These are phyloP conservation scores for Aegithalos caudatus DNA, from an alignment of 2,113 vertebrate genomes.

Conservation along the genomic window DNA sequence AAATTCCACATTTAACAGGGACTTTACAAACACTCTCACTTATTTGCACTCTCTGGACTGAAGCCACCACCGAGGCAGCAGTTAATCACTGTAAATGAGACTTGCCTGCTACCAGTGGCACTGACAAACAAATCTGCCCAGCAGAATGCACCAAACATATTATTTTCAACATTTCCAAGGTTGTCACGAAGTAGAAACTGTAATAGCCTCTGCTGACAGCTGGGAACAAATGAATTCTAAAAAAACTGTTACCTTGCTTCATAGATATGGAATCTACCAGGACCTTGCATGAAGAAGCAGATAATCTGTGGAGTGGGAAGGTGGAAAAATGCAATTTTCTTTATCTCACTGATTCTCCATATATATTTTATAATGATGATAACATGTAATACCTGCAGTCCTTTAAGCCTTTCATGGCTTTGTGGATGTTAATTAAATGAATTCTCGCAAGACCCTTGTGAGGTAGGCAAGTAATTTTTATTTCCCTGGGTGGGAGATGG, in stretches of 20 bases:
- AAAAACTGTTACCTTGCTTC: not conserved
- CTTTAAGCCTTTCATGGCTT: not conserved
- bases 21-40: not conserved
- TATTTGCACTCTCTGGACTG: not conserved
- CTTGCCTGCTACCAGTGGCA: not conserved
- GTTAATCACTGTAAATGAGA: not conserved
- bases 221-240: not conserved
- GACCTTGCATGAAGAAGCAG: not conserved
- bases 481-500: not conserved
- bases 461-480: not conserved
- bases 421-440: conserved; percentile 42
- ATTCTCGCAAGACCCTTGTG: conserved; percentile 22
- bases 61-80: not conserved
- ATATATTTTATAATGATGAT: not conserved
- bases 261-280: not conserved
- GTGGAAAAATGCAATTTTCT: conserved; percentile 27
- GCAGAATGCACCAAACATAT: not conserved
- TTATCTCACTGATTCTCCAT: not conserved
- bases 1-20: not conserved
- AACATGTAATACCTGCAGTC: not conserved
- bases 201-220: not conserved
- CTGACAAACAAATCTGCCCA: not conserved
- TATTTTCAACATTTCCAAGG: conserved; percentile 7
- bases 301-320: not conserved
- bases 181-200: not conserved